Percentiles rank a stretch among this genome's conserved stretches.
Conservation (phyloP, 2,797 vertebrate genomes). For the Rhinichthys osculus region DNA sequence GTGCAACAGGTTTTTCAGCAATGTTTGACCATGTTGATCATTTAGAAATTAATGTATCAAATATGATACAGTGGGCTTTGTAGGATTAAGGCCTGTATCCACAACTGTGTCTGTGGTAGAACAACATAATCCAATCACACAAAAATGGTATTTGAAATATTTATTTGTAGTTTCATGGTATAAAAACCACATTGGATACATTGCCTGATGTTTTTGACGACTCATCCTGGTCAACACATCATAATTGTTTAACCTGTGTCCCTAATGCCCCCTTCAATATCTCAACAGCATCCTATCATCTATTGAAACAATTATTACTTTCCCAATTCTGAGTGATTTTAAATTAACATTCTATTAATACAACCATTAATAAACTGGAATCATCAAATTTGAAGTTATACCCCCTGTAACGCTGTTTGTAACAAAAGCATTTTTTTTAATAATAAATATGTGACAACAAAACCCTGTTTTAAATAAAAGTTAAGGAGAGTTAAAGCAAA, state of each 20-base stretch:
- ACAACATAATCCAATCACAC: neutral
- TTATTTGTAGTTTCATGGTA: slow-evolving; percentile 41
- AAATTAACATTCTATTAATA: neutral
- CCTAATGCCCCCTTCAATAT: neutral
- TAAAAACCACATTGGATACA: slow-evolving; percentile 28
- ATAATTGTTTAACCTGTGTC: slow-evolving; percentile 9
- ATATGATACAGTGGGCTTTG: neutral
- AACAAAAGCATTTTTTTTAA: slow-evolving; percentile 11
- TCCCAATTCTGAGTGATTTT: neutral
- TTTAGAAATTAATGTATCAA: neutral
- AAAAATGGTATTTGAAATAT: slow-evolving; percentile 5
- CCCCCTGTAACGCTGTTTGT: slow-evolving; percentile 16
- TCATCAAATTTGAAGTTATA: neutral
- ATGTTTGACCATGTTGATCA: neutral
- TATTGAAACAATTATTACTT: neutral
- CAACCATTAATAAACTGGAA: neutral
- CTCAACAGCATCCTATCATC: neutral
- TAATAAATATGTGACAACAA: slow-evolving; percentile 21
- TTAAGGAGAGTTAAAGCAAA: neutral
- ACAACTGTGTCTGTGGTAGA: neutral
- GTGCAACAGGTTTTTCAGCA: neutral
- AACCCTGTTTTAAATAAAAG: slow-evolving; percentile 1
- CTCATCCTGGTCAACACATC: neutral
- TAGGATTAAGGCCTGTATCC: neutral
- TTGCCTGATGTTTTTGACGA: slow-evolving; percentile 27